Percentiles rank a stretch among this genome's conserved stretches.
Evolutionary conservation across 2,888 invertebrate genomes (phyloP).

Genomic region (Chloromyia formosa): DNA sequence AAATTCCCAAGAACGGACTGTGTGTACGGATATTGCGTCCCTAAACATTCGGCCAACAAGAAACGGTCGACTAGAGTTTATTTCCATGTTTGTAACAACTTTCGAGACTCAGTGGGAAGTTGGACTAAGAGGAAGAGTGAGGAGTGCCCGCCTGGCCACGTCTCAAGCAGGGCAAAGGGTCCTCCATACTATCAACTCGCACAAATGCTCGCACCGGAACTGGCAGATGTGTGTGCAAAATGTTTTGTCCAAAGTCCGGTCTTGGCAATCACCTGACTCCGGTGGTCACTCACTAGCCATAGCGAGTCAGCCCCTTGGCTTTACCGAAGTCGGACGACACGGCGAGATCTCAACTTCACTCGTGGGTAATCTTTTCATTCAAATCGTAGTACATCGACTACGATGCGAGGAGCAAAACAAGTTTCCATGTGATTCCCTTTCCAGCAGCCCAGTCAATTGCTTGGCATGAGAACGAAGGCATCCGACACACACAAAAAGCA

Average conservation of each 20-base stretch:
- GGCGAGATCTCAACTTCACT: background rate
- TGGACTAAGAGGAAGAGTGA: background rate
- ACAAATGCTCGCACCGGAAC: background rate
- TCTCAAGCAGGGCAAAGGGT: no score
- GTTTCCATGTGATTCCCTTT: conserved; percentile 3
- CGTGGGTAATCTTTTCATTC: no score
- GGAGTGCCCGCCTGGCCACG: background rate
- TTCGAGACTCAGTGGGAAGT: background rate
- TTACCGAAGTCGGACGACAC: background rate
- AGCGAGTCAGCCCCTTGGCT: background rate
- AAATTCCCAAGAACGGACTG: no score
- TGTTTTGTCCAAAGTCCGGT: conserved; percentile 28
- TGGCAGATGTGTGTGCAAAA: conserved; percentile 26
- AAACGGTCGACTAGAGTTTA: background rate
- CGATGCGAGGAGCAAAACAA: conserved; percentile 22
- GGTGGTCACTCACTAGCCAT: background rate
- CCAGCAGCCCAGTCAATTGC: no score
- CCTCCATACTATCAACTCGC: background rate
- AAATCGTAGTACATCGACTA: background rate
- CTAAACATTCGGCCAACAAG: background rate
- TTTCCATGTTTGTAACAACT: conserved; percentile 17
- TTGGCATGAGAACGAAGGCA: no score
- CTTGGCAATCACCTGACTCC: conserved; percentile 26
- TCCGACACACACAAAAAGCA: background rate
- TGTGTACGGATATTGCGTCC: background rate